phyloP scores from a whole-genome alignment of 2,888 invertebrate genomes.

The Amiota mariae region DNA sequence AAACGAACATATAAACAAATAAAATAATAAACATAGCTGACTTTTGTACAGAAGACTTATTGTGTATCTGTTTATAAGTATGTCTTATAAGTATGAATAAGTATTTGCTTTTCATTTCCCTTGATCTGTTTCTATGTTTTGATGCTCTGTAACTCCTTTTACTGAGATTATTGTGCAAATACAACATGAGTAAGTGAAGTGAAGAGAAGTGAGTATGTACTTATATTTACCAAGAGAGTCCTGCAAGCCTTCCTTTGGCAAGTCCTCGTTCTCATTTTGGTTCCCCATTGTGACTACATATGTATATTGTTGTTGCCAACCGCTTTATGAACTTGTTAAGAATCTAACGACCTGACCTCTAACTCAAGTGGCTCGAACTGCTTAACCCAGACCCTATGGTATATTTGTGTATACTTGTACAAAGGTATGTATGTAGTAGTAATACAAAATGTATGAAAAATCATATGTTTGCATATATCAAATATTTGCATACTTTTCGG shows the following conservation, averaged over 20 bases:
- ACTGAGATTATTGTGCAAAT: conserved; percentile 50
- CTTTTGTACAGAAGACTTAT: conserved; percentile 13
- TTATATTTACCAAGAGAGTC: background rate
- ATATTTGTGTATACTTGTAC: conserved; percentile 8
- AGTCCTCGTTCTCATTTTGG: too few species aligned
- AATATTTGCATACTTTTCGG: conserved; percentile 63
- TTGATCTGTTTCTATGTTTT: background rate
- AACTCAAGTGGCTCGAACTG: conserved; percentile 32
- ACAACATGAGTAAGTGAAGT: conserved; percentile 52
- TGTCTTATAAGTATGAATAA: background rate
- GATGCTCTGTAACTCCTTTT: background rate
- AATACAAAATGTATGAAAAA: conserved; percentile 32
- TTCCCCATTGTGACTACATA: background rate
- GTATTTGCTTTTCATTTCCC: conserved; percentile 34
- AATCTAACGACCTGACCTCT: conserved; percentile 65
- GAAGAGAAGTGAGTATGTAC: background rate
- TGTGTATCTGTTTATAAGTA: background rate
- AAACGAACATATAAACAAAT: background rate
- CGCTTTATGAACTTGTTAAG: conserved; percentile 67
- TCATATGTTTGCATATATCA: conserved; percentile 57
- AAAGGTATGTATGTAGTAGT: background rate
- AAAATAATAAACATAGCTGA: conserved; percentile 42
- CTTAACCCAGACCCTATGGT: background rate
- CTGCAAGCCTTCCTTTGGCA: too few species aligned
- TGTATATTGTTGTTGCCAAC: conserved; percentile 15